Evolutionary conservation across 1,140 invertebrate genomes (phyloP).

Genomic region (Capitella teleta): DNA sequence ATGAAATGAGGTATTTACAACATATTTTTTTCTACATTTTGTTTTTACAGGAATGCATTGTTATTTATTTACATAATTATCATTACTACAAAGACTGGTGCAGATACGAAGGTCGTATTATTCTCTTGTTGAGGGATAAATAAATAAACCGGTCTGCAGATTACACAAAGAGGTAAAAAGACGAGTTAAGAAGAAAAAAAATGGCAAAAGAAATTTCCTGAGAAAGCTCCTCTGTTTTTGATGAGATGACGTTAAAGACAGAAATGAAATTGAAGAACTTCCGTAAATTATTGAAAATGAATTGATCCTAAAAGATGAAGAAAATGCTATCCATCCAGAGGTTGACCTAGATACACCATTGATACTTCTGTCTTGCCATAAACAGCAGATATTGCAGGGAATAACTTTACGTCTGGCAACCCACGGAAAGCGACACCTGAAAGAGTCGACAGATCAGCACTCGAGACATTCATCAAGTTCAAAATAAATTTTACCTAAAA

Average conservation of each 20-base stretch:
- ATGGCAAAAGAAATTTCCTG: neutral
- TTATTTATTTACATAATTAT: too few relatives aligned
- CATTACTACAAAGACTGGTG: too few relatives aligned
- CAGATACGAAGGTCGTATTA: too few relatives aligned
- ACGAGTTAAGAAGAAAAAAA: too few relatives aligned
- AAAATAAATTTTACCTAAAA: constrained; percentile 53
- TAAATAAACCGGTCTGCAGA: neutral
- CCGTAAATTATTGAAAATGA: constrained; percentile 1
- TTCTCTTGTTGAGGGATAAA: too few relatives aligned
- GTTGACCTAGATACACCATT: constrained; percentile 94
- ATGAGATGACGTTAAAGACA: neutral
- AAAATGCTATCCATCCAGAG: constrained; percentile 62
- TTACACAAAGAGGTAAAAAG: neutral
- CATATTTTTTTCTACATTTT: too few relatives aligned
- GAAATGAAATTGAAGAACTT: neutral
- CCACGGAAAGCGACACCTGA: constrained; percentile 84
- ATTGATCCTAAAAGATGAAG: too few relatives aligned
- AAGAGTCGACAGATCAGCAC: neutral
- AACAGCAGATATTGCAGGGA: constrained; percentile 91
- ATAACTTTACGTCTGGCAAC: constrained; percentile 83
- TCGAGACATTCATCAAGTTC: neutral
- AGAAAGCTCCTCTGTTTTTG: neutral
- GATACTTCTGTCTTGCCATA: constrained; percentile 99
- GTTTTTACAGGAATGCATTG: too few relatives aligned
- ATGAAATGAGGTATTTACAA: too few relatives aligned